A percentile compares a stretch with the other conserved stretches of the same genome.
Evolutionary conservation across 2,113 vertebrate genomes (phyloP).

Genomic region (Micronycteris hirsuta): DNA sequence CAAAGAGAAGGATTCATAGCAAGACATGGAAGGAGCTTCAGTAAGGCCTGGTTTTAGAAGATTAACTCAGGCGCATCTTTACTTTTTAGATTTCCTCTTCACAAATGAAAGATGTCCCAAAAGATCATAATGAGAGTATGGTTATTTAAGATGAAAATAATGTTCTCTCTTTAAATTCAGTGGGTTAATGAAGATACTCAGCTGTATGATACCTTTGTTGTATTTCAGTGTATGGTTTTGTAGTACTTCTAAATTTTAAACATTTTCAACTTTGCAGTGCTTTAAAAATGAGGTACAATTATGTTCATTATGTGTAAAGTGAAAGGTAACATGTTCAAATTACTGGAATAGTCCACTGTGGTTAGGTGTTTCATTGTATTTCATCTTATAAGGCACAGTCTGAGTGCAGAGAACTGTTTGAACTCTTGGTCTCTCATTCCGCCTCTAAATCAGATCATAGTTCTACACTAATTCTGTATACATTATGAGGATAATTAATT

Average conservation of each 20-base stretch:
- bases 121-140: not conserved
- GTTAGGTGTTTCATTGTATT: not conserved
- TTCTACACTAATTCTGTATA: not conserved
- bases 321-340: not conserved
- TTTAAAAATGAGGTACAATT: not conserved
- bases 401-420: not conserved
- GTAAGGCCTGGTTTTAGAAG: not conserved
- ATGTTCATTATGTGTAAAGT: not conserved
- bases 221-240: not conserved
- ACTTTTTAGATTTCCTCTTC: not conserved
- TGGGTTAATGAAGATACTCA: not conserved
- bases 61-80: constrained; percentile 3
- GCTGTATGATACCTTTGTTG: not conserved
- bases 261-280: not conserved
- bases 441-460: not conserved
- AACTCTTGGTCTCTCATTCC: not conserved
- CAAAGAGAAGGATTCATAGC: constrained; percentile 25
- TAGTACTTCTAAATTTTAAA: not conserved
- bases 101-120: not conserved
- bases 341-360: accelerated
- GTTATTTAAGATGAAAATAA: not conserved
- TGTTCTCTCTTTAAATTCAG: not conserved
- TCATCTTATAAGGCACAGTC: not conserved
- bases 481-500: constrained; percentile 32
- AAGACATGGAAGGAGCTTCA: constrained; percentile 32